These are phyloP conservation scores for Rhinichthys klamathensis DNA, from an alignment of 2,113 vertebrate genomes.

Conservation along the genomic window DNA sequence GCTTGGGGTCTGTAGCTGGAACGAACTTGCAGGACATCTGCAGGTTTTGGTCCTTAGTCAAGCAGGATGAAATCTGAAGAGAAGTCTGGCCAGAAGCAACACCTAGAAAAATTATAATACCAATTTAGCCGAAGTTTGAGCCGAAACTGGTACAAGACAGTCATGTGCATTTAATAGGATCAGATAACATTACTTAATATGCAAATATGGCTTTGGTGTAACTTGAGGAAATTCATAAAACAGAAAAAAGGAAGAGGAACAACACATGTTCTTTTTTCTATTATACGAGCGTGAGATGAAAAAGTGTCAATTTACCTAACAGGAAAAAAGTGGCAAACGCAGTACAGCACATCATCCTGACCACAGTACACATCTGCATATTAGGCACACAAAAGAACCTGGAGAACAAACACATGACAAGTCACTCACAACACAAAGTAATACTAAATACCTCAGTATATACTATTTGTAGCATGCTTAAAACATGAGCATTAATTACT, in stretches of 20 bases:
- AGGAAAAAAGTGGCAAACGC: constrained; percentile 64
- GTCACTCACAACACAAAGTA: neutral
- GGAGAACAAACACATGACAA: constrained; percentile 11
- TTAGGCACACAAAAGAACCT: constrained; percentile 20
- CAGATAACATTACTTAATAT: neutral
- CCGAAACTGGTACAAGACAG: neutral
- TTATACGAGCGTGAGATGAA: neutral
- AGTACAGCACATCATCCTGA: constrained; percentile 62
- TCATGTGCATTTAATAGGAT: neutral
- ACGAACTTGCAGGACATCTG: constrained; percentile 71
- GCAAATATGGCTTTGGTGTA: too few relatives aligned
- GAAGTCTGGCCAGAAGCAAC: constrained; percentile 69
- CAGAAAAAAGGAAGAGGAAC: neutral
- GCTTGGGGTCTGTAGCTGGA: constrained; percentile 37
- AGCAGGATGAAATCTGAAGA: constrained; percentile 65
- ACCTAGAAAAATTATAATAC: constrained; percentile 58
- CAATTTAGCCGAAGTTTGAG: neutral
- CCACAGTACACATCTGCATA: constrained; percentile 41
- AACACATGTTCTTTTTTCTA: neutral
- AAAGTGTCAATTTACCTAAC: constrained; percentile 66
- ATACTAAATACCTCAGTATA: neutral
- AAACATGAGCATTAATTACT: neutral
- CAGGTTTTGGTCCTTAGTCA: constrained; percentile 66
- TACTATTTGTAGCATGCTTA: neutral
- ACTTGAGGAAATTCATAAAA: too few relatives aligned